Evolutionary conservation across 2,113 vertebrate genomes (phyloP).

Genomic region (Neolamprologus falcicula): DNA sequence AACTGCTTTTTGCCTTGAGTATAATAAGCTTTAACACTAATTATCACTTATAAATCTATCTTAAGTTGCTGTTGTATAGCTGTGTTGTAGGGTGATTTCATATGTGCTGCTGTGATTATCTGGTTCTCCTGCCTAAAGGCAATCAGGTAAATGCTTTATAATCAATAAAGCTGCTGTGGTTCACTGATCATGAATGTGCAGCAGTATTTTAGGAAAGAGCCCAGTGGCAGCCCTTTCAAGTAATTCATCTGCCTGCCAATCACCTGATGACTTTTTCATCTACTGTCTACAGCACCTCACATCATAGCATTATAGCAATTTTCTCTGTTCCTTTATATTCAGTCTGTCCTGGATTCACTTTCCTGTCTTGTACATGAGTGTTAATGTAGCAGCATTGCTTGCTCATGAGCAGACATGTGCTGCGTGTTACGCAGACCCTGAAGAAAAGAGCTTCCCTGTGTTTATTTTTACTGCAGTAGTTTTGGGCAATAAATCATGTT

Average conservation of each 20-base stretch:
- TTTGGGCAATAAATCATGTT: too few species aligned
- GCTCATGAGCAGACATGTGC: neutral
- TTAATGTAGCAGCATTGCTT: neutral
- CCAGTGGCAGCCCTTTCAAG: neutral
- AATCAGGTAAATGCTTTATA: conserved; percentile 30
- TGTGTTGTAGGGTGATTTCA: neutral
- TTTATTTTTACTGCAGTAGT: too few species aligned
- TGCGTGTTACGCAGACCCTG: neutral
- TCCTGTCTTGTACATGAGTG: neutral
- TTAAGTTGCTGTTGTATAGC: neutral
- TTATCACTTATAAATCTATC: neutral
- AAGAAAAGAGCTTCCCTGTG: too few species aligned
- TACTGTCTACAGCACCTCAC: neutral
- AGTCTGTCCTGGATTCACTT: neutral
- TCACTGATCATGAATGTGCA: neutral
- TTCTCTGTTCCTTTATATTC: neutral
- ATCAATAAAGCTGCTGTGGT: neutral
- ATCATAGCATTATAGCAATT: neutral
- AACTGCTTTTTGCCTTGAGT: neutral
- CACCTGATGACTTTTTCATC: neutral
- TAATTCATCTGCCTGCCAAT: neutral
- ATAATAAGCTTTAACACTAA: neutral
- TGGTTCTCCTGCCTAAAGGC: neutral
- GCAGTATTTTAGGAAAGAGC: neutral
- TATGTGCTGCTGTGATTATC: neutral